Evolutionary conservation across 1,140 invertebrate species (phyloP).

Genomic region (Venturia canescens): DNA sequence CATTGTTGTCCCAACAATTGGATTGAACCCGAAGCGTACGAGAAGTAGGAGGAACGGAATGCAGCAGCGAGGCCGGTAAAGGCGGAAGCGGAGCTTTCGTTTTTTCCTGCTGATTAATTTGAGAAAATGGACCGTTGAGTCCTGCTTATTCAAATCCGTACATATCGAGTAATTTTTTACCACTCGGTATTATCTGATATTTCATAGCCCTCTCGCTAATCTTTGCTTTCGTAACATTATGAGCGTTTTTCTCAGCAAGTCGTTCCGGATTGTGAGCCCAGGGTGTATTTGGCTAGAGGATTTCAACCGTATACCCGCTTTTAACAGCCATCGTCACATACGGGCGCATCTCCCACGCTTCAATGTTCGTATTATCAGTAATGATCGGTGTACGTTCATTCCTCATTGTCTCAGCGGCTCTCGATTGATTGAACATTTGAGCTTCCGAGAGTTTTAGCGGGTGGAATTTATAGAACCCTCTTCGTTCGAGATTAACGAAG

Average conservation of each 20-base stretch:
- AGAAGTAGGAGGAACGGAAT: not conserved
- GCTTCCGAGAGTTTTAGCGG: conserved; percentile 79
- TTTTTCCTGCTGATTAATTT: conserved; percentile 51
- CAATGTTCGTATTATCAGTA: conserved; percentile 91
- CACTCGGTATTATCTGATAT: conserved; percentile 77
- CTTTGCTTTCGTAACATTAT: conserved; percentile 80
- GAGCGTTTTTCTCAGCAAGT: conserved; percentile 80
- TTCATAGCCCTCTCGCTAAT: conserved; percentile 84
- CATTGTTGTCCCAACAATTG: conserved; percentile 19
- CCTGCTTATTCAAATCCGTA: conserved; percentile 66
- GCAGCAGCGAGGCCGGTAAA: too few relatives aligned
- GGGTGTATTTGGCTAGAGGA: conserved; percentile 85
- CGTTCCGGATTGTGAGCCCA: conserved; percentile 83
- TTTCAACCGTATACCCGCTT: conserved; percentile 84
- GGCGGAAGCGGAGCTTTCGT: conserved; percentile 43
- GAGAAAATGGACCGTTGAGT: conserved; percentile 61
- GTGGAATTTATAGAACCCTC: conserved; percentile 83
- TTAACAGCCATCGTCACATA: conserved; percentile 80
- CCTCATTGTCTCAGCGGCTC: conserved; percentile 77
- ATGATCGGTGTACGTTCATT: conserved; percentile 85
- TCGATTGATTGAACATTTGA: conserved; percentile 83
- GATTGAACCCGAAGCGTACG: conserved; percentile 17
- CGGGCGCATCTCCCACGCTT: conserved; percentile 87
- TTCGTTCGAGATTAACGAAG: conserved; percentile 78
- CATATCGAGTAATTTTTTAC: conserved; percentile 60